phyloP scores from a whole-genome alignment of 2,113 vertebrate species.

The Danionella cerebrum region DNA sequence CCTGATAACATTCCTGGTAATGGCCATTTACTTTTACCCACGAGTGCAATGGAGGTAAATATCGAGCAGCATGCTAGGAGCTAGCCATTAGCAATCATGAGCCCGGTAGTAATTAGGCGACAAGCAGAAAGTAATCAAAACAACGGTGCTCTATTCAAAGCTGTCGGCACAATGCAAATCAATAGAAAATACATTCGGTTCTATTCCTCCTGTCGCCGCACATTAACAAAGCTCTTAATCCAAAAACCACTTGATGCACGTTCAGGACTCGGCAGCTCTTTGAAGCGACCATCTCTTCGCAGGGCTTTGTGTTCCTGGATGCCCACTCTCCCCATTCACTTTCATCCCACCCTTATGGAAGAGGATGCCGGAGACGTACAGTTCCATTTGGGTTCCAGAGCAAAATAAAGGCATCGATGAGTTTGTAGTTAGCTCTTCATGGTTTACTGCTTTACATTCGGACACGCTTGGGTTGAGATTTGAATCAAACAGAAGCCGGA shows the following conservation, averaged over 20 bases:
- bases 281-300: neutral
- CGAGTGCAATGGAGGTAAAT: neutral
- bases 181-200: slow-evolving; percentile 14
- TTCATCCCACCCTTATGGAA: slow-evolving; percentile 10
- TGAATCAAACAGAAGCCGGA: slow-evolving; percentile 21
- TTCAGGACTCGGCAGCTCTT: neutral
- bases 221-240: slow-evolving; percentile 1
- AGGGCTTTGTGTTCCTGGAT: neutral
- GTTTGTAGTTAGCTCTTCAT: slow-evolving; percentile 40
- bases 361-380: neutral
- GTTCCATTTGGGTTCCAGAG: neutral
- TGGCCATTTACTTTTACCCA: neutral
- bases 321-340: neutral
- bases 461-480: slow-evolving; percentile 30
- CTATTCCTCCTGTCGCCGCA: neutral
- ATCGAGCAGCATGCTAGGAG: neutral
- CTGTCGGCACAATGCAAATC: neutral
- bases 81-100: neutral
- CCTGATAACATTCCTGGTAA: no score
- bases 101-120: neutral
- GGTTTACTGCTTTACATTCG: slow-evolving; percentile 38
- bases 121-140: neutral
- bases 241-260: neutral
- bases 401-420: slow-evolving; percentile 36
- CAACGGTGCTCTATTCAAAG: neutral